Percentiles rank a stretch among this genome's conserved stretches.
phyloP scores from a whole-genome alignment of 2,888 invertebrate species.

The Stenolophus ochropezus region DNA sequence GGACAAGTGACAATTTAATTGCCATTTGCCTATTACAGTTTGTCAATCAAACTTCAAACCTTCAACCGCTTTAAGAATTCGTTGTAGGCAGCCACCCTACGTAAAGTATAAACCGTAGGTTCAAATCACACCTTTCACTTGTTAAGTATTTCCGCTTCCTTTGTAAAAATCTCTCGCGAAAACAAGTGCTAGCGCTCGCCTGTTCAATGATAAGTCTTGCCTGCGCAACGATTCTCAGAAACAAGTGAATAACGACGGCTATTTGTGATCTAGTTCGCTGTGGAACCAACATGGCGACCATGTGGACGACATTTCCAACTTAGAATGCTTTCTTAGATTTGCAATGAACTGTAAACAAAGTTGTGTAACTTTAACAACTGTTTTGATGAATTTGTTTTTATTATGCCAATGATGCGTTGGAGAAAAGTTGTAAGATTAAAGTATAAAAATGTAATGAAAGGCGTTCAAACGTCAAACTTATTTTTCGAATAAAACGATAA shows the following conservation, averaged over 20 bases:
- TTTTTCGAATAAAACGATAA: no score
- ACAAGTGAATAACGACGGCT: conserved; percentile 34
- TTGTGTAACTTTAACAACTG: neutral
- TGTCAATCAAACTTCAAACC: neutral
- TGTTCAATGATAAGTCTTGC: conserved; percentile 24
- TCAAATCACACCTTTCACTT: conserved; percentile 44
- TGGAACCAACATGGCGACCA: neutral
- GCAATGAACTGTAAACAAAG: neutral
- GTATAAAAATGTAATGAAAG: no score
- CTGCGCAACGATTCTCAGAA: conserved; percentile 40
- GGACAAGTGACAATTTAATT: neutral
- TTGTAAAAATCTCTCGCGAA: conserved; percentile 7
- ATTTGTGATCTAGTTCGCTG: conserved; percentile 26
- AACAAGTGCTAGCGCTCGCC: neutral
- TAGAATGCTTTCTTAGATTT: conserved; percentile 14
- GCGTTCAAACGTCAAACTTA: no score
- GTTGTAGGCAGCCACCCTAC: conserved; percentile 28
- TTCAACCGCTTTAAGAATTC: conserved; percentile 7
- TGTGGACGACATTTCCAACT: neutral
- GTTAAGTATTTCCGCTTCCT: conserved; percentile 37
- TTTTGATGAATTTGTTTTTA: neutral
- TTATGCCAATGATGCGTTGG: neutral
- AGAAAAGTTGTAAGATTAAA: no score
- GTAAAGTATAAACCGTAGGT: conserved; percentile 30
- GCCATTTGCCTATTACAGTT: neutral